phyloP scores from a whole-genome alignment of 1,140 invertebrate genomes.

The Spodoptera litura region DNA sequence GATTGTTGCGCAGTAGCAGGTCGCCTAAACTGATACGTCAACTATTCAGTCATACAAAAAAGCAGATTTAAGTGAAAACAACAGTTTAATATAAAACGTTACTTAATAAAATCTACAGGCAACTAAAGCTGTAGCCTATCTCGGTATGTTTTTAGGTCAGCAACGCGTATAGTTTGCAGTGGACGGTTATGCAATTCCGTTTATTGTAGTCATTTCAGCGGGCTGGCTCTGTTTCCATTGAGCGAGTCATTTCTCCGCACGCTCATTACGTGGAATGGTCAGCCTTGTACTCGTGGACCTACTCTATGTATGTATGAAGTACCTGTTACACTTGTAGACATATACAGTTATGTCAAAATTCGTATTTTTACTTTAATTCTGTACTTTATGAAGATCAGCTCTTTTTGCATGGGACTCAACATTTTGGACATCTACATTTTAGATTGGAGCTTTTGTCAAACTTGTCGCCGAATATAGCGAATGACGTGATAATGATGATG shows the following conservation, averaged over 20 bases:
- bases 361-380: too few relatives aligned
- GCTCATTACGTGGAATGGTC: slow-evolving; percentile 50
- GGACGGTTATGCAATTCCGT: slow-evolving; percentile 50
- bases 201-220: slow-evolving; percentile 49
- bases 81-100: too few relatives aligned
- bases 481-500: too few relatives aligned
- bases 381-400: too few relatives aligned
- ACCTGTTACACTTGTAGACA: slow-evolving; percentile 24
- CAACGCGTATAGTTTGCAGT: slow-evolving; percentile 43
- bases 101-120: background rate
- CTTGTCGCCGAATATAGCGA: too few relatives aligned
- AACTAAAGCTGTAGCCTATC: slow-evolving; percentile 4
- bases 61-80: too few relatives aligned
- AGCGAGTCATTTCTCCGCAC: slow-evolving; percentile 49
- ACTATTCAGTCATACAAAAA: too few relatives aligned
- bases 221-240: slow-evolving; percentile 41
- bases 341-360: background rate
- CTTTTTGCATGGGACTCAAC: too few relatives aligned
- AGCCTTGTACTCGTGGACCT: slow-evolving; percentile 13
- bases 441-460: too few relatives aligned
- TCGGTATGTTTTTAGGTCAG: slow-evolving; percentile 24
- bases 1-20: too few relatives aligned
- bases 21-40: too few relatives aligned
- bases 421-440: too few relatives aligned
- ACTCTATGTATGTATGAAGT: slow-evolving; percentile 14